Evolutionary conservation across 2,888 invertebrate species (phyloP).

Genomic region (Zygothrica quintamaculata): DNA sequence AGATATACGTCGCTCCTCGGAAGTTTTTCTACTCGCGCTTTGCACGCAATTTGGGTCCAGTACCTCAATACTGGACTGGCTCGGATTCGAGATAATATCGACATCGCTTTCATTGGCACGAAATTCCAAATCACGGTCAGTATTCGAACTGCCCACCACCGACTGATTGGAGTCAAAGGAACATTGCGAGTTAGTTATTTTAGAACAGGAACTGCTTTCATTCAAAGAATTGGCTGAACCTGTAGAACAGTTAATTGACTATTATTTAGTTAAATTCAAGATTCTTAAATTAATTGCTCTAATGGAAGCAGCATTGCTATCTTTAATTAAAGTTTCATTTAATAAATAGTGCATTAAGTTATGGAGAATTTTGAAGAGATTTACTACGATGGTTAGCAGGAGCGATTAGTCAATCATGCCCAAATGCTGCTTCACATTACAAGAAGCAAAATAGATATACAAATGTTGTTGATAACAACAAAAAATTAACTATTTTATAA

Average conservation of each 20-base stretch:
- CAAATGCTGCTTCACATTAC: conserved; percentile 67
- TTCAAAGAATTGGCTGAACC: conserved; percentile 85
- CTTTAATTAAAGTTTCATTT: conserved; percentile 29
- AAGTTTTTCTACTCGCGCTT: conserved; percentile 80
- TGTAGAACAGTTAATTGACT: conserved; percentile 47
- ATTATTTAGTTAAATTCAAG: background rate
- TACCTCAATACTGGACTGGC: conserved; percentile 89
- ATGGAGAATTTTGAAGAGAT: conserved; percentile 41
- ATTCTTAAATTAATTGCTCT: conserved; percentile 17
- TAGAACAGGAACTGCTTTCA: conserved; percentile 84
- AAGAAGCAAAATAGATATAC: conserved; percentile 47
- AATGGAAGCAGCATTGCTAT: conserved; percentile 65
- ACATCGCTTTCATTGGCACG: conserved; percentile 87
- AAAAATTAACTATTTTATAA: conserved; percentile 17
- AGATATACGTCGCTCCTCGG: conserved; percentile 85
- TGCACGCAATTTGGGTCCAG: conserved; percentile 84
- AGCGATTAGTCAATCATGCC: conserved; percentile 31
- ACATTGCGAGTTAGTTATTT: conserved; percentile 83
- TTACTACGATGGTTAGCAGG: conserved; percentile 9
- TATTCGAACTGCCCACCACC: conserved; percentile 83
- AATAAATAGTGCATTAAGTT: conserved; percentile 24
- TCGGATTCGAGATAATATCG: conserved; percentile 89
- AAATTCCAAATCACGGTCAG: conserved; percentile 80
- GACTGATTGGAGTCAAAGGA: conserved; percentile 85
- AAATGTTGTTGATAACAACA: conserved; percentile 44